These are phyloP conservation scores for Craseonycteris thonglongyai DNA, from an alignment of 2,113 vertebrate genomes.

Conservation along the genomic window DNA sequence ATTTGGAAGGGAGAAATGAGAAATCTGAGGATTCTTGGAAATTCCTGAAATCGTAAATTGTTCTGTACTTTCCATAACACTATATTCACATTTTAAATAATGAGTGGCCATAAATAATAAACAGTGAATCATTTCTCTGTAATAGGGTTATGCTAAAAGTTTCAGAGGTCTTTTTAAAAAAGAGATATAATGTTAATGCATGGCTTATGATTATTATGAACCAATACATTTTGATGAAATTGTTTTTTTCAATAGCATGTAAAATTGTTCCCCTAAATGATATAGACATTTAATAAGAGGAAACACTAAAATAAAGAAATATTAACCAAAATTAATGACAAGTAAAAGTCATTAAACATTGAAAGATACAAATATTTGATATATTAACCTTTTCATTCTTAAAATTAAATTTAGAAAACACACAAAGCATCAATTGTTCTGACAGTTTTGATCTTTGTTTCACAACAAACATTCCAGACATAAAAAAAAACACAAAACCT, in stretches of 20 bases:
- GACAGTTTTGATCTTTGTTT: slow-evolving; percentile 9
- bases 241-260: neutral
- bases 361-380: slow-evolving; percentile 5
- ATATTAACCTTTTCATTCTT: neutral
- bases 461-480: neutral
- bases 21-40: neutral
- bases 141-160: neutral
- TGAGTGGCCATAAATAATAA: neutral
- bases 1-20: neutral
- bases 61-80: neutral
- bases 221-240: slow-evolving; percentile 26
- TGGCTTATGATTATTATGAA: neutral
- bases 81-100: neutral
- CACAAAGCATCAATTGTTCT: neutral
- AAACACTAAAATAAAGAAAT: neutral
- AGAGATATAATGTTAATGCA: neutral
- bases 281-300: neutral
- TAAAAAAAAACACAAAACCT: neutral
- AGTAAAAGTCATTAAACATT: neutral
- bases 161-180: slow-evolving; percentile 18
- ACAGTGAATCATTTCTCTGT: neutral
- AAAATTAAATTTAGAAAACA: neutral
- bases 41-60: neutral
- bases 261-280: slow-evolving; percentile 19
- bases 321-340: neutral